These are phyloP conservation scores for Xestoiulus laeticollis DNA, from an alignment of 2,888 invertebrate genomes.

Conservation along the genomic window DNA sequence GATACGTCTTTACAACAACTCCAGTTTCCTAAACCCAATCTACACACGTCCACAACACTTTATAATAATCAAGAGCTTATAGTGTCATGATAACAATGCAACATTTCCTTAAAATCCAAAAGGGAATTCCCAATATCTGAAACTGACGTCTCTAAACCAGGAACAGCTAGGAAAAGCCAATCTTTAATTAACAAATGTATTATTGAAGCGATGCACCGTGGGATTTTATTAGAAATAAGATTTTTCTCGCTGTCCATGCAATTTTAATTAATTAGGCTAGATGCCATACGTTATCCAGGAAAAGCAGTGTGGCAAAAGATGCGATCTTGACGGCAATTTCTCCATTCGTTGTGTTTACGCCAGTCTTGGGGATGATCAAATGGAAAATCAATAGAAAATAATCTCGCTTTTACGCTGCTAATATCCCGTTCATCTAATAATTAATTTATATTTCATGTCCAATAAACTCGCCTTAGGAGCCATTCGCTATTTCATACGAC, in stretches of 20 bases:
- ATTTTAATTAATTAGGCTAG: not conserved
- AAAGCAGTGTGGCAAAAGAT: not conserved
- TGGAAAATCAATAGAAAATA: constrained; percentile 9
- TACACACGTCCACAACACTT: too few species aligned
- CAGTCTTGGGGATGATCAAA: not conserved
- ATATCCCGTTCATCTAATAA: not conserved
- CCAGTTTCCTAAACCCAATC: too few species aligned
- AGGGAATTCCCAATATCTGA: too few species aligned
- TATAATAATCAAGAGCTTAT: too few species aligned
- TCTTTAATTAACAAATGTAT: not conserved
- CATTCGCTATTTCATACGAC: not conserved
- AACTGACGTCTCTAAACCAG: not conserved
- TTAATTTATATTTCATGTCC: constrained; percentile 9
- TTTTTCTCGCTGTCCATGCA: not conserved
- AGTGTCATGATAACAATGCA: too few species aligned
- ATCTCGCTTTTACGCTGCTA: constrained; percentile 1
- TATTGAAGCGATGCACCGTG: not conserved
- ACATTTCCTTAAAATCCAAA: too few species aligned
- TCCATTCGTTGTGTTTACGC: not conserved
- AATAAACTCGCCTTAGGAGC: not conserved
- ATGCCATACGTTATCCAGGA: not conserved
- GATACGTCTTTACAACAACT: too few species aligned
- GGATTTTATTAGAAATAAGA: not conserved
- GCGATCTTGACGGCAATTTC: not conserved
- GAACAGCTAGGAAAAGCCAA: not conserved